Evolutionary conservation across 2,113 vertebrate genomes (phyloP).

Genomic region (Suncus etruscus): DNA sequence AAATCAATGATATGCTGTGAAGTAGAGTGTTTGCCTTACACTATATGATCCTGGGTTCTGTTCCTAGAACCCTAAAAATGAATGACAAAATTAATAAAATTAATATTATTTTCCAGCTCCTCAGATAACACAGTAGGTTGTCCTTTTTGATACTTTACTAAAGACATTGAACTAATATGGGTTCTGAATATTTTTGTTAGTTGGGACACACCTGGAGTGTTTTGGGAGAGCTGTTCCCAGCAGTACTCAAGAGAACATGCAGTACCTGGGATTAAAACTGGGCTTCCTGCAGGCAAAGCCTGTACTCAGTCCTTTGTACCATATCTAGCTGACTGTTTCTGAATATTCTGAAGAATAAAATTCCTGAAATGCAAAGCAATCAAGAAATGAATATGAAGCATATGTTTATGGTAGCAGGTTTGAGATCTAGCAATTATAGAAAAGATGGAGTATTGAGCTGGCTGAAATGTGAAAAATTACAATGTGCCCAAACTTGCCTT

Average conservation of each 20-base stretch:
- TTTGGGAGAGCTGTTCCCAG: too few relatives aligned
- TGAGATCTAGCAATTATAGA: background rate
- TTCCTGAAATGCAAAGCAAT: background rate
- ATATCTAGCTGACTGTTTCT: background rate
- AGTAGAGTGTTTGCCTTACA: too few relatives aligned
- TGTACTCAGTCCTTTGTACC: too few relatives aligned
- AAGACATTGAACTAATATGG: constrained; percentile 14
- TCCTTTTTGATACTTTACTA: constrained; percentile 40
- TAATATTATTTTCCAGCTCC: background rate
- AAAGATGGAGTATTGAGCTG: background rate
- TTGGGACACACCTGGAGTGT: too few relatives aligned
- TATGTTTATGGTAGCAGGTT: constrained; percentile 18
- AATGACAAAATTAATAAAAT: too few relatives aligned
- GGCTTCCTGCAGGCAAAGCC: too few relatives aligned
- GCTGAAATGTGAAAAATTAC: background rate
- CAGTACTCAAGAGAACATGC: too few relatives aligned
- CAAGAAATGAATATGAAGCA: constrained; percentile 13
- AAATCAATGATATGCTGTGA: background rate
- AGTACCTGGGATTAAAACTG: too few relatives aligned
- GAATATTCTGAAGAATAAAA: constrained; percentile 45
- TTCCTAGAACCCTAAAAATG: too few relatives aligned
- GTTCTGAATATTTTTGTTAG: too few relatives aligned
- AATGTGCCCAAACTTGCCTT: background rate
- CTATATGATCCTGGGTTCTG: too few relatives aligned
- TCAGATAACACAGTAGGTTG: background rate